Conservation (phyloP, 2,888 invertebrate genomes). For the Hybos culiciformis region DNA sequence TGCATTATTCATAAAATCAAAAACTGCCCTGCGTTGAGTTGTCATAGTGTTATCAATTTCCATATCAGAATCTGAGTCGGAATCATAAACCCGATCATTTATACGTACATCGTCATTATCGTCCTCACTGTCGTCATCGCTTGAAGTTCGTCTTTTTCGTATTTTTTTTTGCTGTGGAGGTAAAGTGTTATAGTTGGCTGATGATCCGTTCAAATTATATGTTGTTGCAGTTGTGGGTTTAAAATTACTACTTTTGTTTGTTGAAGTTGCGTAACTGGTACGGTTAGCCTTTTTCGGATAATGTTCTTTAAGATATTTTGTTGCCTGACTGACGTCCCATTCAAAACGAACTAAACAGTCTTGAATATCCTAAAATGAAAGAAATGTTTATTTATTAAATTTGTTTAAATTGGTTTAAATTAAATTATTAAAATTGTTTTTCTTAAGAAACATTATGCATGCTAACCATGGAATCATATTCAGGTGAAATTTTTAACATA, state of each 20-base stretch:
- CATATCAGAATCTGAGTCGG: constrained; percentile 29
- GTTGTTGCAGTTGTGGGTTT: background rate
- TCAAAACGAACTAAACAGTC: constrained; percentile 32
- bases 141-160: constrained; percentile 11
- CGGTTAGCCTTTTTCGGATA: constrained; percentile 15
- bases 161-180: background rate
- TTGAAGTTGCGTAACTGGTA: constrained; percentile 12
- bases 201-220: background rate
- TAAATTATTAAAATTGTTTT: background rate
- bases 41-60: constrained; percentile 46
- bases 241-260: background rate
- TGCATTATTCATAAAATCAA: constrained; percentile 71
- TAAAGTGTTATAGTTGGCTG: constrained; percentile 2
- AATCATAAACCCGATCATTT: constrained; percentile 31
- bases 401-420: background rate
- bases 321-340: constrained; percentile 34
- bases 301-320: constrained; percentile 26
- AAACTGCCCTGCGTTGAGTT: constrained; percentile 58
- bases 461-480: constrained; percentile 33
- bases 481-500: constrained; percentile 28
- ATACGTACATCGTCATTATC: constrained; percentile 25
- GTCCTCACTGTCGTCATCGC: constrained; percentile 25
- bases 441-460: constrained; percentile 1
- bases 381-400: background rate
- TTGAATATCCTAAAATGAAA: constrained; percentile 30